A percentile compares a stretch with the other conserved stretches of the same genome.
Conservation (phyloP, 2,113 vertebrate genomes). For the Thamnaconus septentrionalis region DNA sequence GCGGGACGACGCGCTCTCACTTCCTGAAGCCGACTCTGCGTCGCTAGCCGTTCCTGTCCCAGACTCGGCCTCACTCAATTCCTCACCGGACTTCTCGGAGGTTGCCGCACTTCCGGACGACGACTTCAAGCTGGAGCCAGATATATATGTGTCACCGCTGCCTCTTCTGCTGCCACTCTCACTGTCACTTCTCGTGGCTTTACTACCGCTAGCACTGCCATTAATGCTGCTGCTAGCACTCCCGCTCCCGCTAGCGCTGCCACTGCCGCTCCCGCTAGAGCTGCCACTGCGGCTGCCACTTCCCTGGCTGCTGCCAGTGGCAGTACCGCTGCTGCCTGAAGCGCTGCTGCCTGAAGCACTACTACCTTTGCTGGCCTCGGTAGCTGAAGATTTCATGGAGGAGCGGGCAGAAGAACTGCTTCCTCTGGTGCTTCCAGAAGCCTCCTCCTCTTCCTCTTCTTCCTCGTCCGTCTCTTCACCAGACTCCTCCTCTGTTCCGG, state of each 20-base stretch:
- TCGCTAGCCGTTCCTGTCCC: slow-evolving; percentile 63
- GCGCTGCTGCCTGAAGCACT: slow-evolving; percentile 19
- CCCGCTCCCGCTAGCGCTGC: slow-evolving; percentile 8
- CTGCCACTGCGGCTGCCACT: slow-evolving; percentile 7
- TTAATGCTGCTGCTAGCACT: not conserved
- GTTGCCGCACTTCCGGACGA: slow-evolving; percentile 46
- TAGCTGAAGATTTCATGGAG: slow-evolving; percentile 68
- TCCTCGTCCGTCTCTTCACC: slow-evolving; percentile 78
- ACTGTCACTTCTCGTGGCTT: slow-evolving; percentile 34
- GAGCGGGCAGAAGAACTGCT: slow-evolving; percentile 64
- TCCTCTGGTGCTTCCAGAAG: slow-evolving; percentile 60
- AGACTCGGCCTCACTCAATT: slow-evolving; percentile 53
- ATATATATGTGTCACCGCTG: slow-evolving; percentile 33
- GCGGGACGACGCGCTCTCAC: slow-evolving; percentile 47
- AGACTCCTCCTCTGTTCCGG: slow-evolving; percentile 65
- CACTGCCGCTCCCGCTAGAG: slow-evolving; percentile 52
- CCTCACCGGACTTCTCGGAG: slow-evolving; percentile 56
- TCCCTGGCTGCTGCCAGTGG: not conserved
- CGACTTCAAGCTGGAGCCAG: slow-evolving; percentile 58
- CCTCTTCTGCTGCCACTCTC: slow-evolving; percentile 33
- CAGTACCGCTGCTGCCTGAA: not conserved
- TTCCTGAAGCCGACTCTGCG: slow-evolving; percentile 49
- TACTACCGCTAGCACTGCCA: slow-evolving; percentile 12
- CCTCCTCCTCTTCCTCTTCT: slow-evolving; percentile 72
- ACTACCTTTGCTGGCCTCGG: slow-evolving; percentile 54